Conservation (phyloP, 2,113 vertebrate genomes). For the Petromus typicus region DNA sequence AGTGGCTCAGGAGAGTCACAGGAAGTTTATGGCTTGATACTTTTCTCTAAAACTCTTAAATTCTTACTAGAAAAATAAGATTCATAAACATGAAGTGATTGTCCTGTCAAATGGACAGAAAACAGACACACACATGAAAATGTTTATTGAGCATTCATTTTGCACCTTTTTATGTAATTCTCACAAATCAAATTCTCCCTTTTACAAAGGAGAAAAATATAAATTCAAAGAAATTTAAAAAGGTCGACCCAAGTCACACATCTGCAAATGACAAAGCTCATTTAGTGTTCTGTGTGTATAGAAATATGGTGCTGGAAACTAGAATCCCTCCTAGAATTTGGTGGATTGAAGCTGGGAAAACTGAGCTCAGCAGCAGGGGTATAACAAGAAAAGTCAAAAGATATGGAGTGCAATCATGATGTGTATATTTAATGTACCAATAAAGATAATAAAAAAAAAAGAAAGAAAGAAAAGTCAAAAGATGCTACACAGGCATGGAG, state of each 20-base stretch:
- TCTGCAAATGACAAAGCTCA: neutral
- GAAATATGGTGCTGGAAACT: neutral
- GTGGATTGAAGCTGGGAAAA: neutral
- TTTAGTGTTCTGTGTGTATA: neutral
- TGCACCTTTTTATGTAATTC: conserved; percentile 10
- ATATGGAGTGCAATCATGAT: too few species aligned
- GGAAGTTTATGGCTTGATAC: neutral
- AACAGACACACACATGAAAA: neutral
- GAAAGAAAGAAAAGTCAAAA: neutral
- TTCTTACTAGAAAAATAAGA: conserved; percentile 29
- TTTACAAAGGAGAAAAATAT: neutral
- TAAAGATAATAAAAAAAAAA: too few species aligned
- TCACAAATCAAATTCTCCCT: neutral
- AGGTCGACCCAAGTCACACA: neutral
- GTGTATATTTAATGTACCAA: too few species aligned
- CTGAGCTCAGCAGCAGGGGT: neutral
- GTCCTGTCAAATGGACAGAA: neutral
- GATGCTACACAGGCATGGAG: neutral
- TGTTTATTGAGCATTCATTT: neutral
- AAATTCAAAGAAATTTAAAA: neutral
- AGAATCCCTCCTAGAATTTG: neutral
- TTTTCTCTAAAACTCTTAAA: conserved; percentile 30
- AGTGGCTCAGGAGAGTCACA: neutral
- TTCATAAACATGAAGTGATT: neutral
- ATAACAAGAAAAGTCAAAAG: too few species aligned